Evolutionary conservation across 1,140 invertebrate genomes (phyloP).

Genomic region (Trichoplusia ni): DNA sequence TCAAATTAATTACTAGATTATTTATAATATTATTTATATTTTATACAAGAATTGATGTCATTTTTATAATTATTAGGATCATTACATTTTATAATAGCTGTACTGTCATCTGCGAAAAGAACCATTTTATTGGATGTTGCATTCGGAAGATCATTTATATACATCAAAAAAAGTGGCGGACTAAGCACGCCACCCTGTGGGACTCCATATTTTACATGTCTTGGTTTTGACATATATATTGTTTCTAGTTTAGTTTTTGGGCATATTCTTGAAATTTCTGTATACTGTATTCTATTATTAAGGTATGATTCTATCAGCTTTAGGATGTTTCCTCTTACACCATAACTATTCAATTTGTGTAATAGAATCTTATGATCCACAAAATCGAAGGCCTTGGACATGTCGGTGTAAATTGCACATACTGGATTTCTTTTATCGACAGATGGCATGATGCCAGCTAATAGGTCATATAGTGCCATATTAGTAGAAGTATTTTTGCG

Average conservation of each 20-base stretch:
- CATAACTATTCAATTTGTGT: not conserved
- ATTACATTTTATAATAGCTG: too few species aligned
- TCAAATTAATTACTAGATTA: too few species aligned
- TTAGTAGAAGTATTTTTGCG: not conserved
- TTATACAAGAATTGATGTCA: too few species aligned
- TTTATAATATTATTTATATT: too few species aligned
- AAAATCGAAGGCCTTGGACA: not conserved
- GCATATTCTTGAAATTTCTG: not conserved
- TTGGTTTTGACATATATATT: not conserved
- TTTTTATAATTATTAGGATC: too few species aligned
- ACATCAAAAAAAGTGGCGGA: too few species aligned
- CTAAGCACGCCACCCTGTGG: too few species aligned
- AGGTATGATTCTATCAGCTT: not conserved
- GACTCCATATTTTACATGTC: too few species aligned
- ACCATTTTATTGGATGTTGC: too few species aligned
- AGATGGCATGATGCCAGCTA: not conserved
- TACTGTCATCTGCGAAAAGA: too few species aligned
- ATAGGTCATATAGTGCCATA: not conserved
- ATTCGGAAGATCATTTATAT: too few species aligned
- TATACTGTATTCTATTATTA: not conserved
- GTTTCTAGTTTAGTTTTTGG: not conserved
- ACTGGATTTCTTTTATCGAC: not conserved
- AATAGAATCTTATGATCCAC: not conserved
- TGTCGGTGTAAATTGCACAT: not conserved
- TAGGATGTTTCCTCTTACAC: not conserved